Percentiles rank a stretch among this genome's conserved stretches.
Evolutionary conservation across 2,888 invertebrate genomes (phyloP).

Genomic region (Leucoma salicis): DNA sequence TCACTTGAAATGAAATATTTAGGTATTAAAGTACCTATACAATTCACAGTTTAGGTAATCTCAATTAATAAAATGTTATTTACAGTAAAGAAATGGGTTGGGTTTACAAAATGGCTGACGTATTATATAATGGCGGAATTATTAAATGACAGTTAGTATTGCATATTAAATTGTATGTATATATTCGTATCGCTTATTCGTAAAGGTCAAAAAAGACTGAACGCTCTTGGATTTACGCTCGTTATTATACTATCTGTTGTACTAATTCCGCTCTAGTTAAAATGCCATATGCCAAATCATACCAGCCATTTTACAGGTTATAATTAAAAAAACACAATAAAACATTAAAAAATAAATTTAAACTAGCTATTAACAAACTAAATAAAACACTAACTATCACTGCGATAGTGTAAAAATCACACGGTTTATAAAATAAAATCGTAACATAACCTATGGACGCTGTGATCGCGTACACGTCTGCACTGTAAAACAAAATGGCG

Average conservation of each 20-base stretch:
- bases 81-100: slow-evolving; percentile 60
- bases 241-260: slow-evolving; percentile 46
- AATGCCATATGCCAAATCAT: slow-evolving; percentile 27
- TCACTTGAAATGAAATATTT: slow-evolving; percentile 42
- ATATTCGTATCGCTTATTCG: slow-evolving; percentile 19
- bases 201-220: slow-evolving; percentile 16
- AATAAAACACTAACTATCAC: slow-evolving; percentile 67
- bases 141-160: slow-evolving; percentile 26
- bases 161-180: slow-evolving; percentile 23
- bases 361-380: slow-evolving; percentile 60
- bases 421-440: slow-evolving; percentile 62
- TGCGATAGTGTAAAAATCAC: slow-evolving; percentile 67
- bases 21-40: slow-evolving; percentile 32
- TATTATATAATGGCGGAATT: slow-evolving; percentile 39
- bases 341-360: slow-evolving; percentile 58
- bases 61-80: slow-evolving; percentile 54
- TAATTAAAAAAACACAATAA: slow-evolving; percentile 43
- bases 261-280: slow-evolving; percentile 52
- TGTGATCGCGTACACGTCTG: slow-evolving; percentile 41
- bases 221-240: slow-evolving; percentile 25
- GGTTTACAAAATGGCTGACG: slow-evolving; percentile 44
- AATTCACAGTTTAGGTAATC: slow-evolving; percentile 41
- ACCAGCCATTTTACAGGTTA: slow-evolving; percentile 33
- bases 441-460: slow-evolving; percentile 50
- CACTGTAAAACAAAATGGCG: slow-evolving; percentile 51